phyloP scores from a whole-genome alignment of 2,888 invertebrate species.

The Diachrysia chrysitis region DNA sequence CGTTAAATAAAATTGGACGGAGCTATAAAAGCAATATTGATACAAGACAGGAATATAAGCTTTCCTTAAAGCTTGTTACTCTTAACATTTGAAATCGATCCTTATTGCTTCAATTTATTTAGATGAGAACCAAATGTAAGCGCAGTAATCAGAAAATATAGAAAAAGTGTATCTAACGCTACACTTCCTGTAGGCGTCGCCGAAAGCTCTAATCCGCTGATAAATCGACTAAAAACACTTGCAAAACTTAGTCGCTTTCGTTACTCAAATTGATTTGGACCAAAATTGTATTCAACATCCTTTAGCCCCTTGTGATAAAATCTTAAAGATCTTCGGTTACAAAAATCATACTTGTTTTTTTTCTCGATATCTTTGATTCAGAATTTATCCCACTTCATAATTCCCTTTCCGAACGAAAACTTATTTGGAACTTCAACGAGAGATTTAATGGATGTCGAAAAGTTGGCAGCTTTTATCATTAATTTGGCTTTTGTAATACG shows the following conservation, averaged over 20 bases:
- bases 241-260: slow-evolving; percentile 10
- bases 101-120: neutral
- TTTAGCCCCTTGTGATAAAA: neutral
- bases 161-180: slow-evolving; percentile 17
- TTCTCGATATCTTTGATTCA: slow-evolving; percentile 47
- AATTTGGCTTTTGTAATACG: slow-evolving; percentile 72
- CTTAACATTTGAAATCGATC: neutral
- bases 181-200: slow-evolving; percentile 10
- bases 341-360: slow-evolving; percentile 30
- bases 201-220: slow-evolving; percentile 18
- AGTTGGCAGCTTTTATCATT: slow-evolving; percentile 68
- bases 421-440: slow-evolving; percentile 57
- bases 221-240: slow-evolving; percentile 28
- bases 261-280: slow-evolving; percentile 9
- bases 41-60: slow-evolving; percentile 4
- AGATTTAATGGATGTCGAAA: slow-evolving; percentile 66
- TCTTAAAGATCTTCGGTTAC: neutral
- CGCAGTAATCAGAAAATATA: slow-evolving; percentile 17
- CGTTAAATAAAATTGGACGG: neutral
- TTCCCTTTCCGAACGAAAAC: slow-evolving; percentile 57
- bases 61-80: slow-evolving; percentile 2
- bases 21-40: neutral
- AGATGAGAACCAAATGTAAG: slow-evolving; percentile 2
- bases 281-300: slow-evolving; percentile 7
- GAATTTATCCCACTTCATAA: slow-evolving; percentile 56